A percentile compares a stretch with the other conserved stretches of the same genome.
Conservation (phyloP, 2,797 vertebrate genomes). For the Benthosema pterotum region DNA sequence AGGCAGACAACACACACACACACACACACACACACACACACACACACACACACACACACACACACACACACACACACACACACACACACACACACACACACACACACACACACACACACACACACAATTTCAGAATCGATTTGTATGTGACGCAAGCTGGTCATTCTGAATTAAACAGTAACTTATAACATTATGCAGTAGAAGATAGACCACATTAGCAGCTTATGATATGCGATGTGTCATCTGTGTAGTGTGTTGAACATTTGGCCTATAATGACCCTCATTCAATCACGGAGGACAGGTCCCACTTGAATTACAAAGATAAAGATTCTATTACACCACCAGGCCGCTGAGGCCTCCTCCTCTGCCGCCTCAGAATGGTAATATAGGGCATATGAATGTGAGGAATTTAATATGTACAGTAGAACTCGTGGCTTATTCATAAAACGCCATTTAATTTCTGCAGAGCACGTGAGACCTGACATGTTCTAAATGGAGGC, state of each 20-base stretch:
- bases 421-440: neutral
- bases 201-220: no score
- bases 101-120: no score
- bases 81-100: no score
- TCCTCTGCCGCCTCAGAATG: neutral
- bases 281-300: slow-evolving; percentile 20
- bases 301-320: slow-evolving; percentile 5
- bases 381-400: neutral
- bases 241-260: slow-evolving; percentile 8
- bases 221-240: no score
- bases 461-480: neutral
- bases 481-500: neutral
- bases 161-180: no score
- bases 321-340: slow-evolving; percentile 27
- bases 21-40: no score
- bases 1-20: no score
- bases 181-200: no score
- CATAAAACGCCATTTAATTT: neutral
- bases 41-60: no score
- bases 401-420: neutral
- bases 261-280: slow-evolving; percentile 28
- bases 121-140: no score
- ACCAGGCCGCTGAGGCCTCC: slow-evolving; percentile 10
- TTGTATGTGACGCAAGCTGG: no score
- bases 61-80: no score